phyloP scores from a whole-genome alignment of 2,888 invertebrate species.

The Epirrhoe alternata region DNA sequence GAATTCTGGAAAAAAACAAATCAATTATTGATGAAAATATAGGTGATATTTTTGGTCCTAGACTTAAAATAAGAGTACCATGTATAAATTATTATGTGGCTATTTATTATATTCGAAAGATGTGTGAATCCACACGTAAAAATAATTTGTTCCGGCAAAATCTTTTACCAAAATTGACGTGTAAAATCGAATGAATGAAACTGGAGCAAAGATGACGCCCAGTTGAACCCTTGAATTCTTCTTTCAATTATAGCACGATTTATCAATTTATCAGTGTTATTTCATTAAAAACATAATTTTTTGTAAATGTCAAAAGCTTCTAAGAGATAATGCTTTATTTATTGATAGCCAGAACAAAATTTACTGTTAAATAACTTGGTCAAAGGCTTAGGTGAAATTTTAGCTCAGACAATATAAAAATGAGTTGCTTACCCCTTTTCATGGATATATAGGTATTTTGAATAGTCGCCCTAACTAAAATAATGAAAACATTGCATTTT shows the following conservation, averaged over 20 bases:
- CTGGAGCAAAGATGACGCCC: slow-evolving; percentile 33
- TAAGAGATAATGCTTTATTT: not conserved
- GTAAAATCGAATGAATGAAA: slow-evolving; percentile 29
- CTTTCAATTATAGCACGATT: not conserved
- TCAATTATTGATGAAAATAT: not conserved
- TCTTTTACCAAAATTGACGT: not conserved
- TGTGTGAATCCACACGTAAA: too few species aligned
- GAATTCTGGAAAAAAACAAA: not conserved
- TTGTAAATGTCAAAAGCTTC: not conserved
- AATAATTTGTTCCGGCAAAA: too few species aligned
- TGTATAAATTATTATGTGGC: too few species aligned
- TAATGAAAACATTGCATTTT: not conserved
- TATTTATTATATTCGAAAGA: too few species aligned
- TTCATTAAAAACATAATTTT: not conserved
- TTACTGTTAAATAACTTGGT: not conserved
- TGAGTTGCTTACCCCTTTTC: not conserved
- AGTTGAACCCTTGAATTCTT: slow-evolving; percentile 18
- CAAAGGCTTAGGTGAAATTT: not conserved
- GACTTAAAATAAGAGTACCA: too few species aligned
- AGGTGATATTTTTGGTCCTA: too few species aligned
- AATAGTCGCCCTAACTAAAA: not conserved
- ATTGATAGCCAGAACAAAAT: not conserved
- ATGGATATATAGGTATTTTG: not conserved
- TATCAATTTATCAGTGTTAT: not conserved
- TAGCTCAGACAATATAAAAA: not conserved